Base-by-base conservation (phyloP, 2,113 vertebrate genomes). In the Sebastes fasciatus region DNA sequence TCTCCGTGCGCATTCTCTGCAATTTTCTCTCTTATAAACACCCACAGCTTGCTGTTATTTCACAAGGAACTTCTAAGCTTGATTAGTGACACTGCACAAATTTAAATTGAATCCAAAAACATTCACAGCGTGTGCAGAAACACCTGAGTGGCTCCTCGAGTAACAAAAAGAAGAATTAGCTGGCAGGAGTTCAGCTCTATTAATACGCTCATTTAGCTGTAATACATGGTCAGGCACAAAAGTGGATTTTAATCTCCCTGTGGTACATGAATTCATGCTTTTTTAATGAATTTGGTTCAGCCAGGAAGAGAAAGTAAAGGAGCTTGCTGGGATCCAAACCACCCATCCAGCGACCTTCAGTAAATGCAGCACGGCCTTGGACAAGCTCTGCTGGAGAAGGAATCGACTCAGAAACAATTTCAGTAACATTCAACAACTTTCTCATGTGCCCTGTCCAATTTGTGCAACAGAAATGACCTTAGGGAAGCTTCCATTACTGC, bases 1-100 rank as follows among this genome's bases (percentile, higher is more conserved):
- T 42, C 58, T 66, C 55, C n/a, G 2, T 43, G 62, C 74, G 74
- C 62, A 16, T 83, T 68, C 19, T 74, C 62, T 67, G 34, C 55
- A 9, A 68, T 89, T 85, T 91, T 76, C 72, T 78, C 64, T 74
- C 57, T 51, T 42, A n/a, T 83, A 92, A 86, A 91, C 82, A 89
- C 79, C 58, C 70, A 73, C 82, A 85, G 67, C 81, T 81, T 79
- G 80, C 80, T 77, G 63, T 69, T 86, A 57, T 88, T 83, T 77
- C 51, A 80, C 72, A 67, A 71, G 57, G 77, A 74, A 79, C 58
- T 2, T 77, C 63, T 60, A n/a, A 68, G 57, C 40, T 82, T 92
- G 69, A 88, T 82, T 80, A 76, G 66, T 84, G 76, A 61, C 21
- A 14, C 69, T 71, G 67, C 58, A 76, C 42, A 84, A 57, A 82